Evolutionary conservation across 2,113 vertebrate genomes (phyloP).

Genomic region (Zosterops hypoxanthus): DNA sequence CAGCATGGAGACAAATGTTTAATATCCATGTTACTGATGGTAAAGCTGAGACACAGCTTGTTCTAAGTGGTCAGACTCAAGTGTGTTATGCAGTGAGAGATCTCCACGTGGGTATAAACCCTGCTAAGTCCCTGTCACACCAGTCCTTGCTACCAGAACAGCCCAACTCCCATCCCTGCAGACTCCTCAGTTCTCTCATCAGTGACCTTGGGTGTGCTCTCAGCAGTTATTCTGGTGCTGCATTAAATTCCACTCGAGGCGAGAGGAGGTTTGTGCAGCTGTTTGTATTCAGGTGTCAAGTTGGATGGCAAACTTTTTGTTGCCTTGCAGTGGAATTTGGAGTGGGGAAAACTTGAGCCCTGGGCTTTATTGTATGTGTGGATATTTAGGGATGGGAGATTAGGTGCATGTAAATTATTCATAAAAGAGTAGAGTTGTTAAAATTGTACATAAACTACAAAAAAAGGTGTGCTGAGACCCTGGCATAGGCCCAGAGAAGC

Average conservation of each 20-base stretch:
- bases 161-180: neutral
- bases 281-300: neutral
- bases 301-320: neutral
- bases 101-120: accelerated
- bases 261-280: neutral
- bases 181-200: neutral
- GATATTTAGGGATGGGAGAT: neutral
- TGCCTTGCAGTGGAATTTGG: neutral
- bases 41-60: neutral
- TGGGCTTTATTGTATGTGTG: neutral
- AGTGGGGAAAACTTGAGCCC: neutral
- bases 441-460: neutral
- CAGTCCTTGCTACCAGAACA: accelerated
- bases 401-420: neutral
- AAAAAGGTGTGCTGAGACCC: neutral
- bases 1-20: neutral
- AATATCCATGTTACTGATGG: neutral
- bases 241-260: accelerated
- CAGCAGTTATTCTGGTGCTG: neutral
- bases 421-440: neutral
- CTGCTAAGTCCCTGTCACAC: accelerated
- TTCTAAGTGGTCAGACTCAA: neutral
- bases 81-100: neutral
- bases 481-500: neutral
- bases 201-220: neutral